Conservation (phyloP, 2,797 vertebrate species). For the Coendou prehensilis region DNA sequence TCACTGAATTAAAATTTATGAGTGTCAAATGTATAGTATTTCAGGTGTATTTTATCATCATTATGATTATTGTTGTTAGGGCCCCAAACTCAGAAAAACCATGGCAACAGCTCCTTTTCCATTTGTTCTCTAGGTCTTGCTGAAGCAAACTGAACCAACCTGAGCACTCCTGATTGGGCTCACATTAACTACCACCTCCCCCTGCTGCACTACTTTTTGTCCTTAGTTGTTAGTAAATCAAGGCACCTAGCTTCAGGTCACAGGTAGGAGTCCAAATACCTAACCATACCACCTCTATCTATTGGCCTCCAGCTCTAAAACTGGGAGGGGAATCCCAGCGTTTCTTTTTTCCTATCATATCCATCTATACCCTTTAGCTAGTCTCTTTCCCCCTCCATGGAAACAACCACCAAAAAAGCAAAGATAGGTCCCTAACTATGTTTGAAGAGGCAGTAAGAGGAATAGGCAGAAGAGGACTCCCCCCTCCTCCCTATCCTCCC, state of each 20-base stretch:
- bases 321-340: neutral
- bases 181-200: neutral
- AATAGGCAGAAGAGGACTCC: neutral
- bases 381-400: neutral
- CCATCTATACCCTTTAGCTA: neutral
- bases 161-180: neutral
- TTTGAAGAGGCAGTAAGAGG: neutral
- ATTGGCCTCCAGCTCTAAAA: neutral
- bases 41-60: neutral
- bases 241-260: neutral
- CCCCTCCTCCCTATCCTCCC: neutral
- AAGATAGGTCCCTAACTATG: neutral
- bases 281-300: neutral
- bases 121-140: neutral
- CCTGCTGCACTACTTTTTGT: neutral
- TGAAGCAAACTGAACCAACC: neutral
- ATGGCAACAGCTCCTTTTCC: neutral
- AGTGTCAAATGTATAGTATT: neutral
- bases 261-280: neutral
- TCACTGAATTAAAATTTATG: slow-evolving; percentile 25
- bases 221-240: slow-evolving; percentile 12
- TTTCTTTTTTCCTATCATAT: slow-evolving; percentile 9
- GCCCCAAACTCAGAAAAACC: neutral
- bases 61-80: neutral
- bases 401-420: neutral